These are phyloP conservation scores for Syrphus vitripennis DNA, from an alignment of 2,888 invertebrate species.

Conservation along the genomic window DNA sequence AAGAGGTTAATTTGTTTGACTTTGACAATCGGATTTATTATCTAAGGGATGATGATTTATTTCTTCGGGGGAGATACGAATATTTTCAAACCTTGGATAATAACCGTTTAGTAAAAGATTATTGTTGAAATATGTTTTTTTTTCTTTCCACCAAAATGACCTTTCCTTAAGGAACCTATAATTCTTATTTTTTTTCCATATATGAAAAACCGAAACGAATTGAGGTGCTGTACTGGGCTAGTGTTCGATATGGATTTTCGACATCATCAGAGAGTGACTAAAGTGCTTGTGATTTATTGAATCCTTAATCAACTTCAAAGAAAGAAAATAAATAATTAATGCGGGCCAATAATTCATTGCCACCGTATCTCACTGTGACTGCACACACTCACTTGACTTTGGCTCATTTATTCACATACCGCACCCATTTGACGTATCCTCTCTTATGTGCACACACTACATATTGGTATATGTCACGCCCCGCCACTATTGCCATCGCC, in stretches of 20 bases:
- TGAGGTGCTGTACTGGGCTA: slow-evolving; percentile 5
- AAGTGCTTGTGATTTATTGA: slow-evolving; percentile 57
- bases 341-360: slow-evolving; percentile 68
- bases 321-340: slow-evolving; percentile 70
- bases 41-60: slow-evolving; percentile 59
- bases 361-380: slow-evolving; percentile 53
- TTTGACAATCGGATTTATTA: slow-evolving; percentile 69
- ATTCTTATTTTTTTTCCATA: slow-evolving; percentile 24
- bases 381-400: slow-evolving; percentile 44
- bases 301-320: slow-evolving; percentile 66
- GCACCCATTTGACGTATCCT: slow-evolving; percentile 68
- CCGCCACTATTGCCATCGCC: slow-evolving; percentile 25
- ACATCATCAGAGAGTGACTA: slow-evolving; percentile 30
- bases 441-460: slow-evolving; percentile 7
- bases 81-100: slow-evolving; percentile 21
- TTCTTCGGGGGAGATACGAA: neutral
- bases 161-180: slow-evolving; percentile 35
- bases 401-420: slow-evolving; percentile 65
- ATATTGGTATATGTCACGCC: neutral
- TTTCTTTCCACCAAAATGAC: slow-evolving; percentile 53
- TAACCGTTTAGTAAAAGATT: slow-evolving; percentile 30
- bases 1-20: slow-evolving; percentile 69
- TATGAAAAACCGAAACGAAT: slow-evolving; percentile 53
- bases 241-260: slow-evolving; percentile 22
- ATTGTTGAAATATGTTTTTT: slow-evolving; percentile 40